These are phyloP conservation scores for Sminthurides aquaticus DNA, from an alignment of 2,888 invertebrate genomes.

Conservation along the genomic window DNA sequence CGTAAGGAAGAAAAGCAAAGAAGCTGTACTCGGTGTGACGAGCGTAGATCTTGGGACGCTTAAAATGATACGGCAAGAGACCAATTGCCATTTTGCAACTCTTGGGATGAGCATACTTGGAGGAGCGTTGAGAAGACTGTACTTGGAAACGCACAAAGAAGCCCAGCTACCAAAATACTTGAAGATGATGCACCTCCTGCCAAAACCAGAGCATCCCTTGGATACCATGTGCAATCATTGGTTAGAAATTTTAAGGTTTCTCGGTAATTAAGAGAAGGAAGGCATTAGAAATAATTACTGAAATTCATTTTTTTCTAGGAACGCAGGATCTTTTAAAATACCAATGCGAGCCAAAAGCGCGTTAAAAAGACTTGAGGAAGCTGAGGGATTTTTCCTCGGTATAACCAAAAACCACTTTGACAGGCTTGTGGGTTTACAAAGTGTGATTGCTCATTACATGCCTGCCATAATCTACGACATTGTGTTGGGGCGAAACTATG, in stretches of 20 bases:
- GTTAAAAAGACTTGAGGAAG: conserved; percentile 13
- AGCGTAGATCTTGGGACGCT: conserved; percentile 21
- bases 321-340: conserved; percentile 16
- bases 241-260: conserved; percentile 3
- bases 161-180: not conserved
- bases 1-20: conserved; percentile 17
- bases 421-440: conserved; percentile 7
- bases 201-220: conserved; percentile 15
- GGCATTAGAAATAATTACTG: no score
- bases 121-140: conserved; percentile 29
- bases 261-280: no score
- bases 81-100: conserved; percentile 33
- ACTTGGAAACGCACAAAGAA: not conserved
- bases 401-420: conserved; percentile 13
- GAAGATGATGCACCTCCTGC: conserved; percentile 21
- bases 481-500: conserved; percentile 4
- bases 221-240: conserved; percentile 23
- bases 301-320: conserved; percentile 7
- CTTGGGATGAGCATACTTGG: conserved; percentile 33
- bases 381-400: conserved; percentile 9
- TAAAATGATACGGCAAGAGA: conserved; percentile 22
- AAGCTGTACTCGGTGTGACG: conserved; percentile 24
- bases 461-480: conserved; percentile 9
- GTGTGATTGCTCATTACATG: not conserved
- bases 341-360: conserved; percentile 6